A percentile compares a stretch with the other conserved stretches of the same genome.
Conservation (phyloP, 2,113 vertebrate genomes). For the Tachuris rubrigastra region DNA sequence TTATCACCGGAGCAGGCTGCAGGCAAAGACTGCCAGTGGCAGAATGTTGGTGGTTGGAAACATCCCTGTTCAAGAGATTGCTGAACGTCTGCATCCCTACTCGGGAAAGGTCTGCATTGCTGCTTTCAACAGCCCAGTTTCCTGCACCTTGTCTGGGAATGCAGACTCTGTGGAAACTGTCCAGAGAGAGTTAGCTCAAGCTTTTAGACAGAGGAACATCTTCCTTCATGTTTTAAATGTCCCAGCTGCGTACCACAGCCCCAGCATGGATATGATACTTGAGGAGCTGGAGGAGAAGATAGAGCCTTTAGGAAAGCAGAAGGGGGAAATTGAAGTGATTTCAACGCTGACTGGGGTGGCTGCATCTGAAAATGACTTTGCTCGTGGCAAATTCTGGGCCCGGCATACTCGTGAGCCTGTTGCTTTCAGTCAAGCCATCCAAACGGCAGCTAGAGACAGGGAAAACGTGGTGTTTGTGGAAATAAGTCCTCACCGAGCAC, state of each 20-base stretch:
- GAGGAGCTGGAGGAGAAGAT: conserved; percentile 68
- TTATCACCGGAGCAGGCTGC: conserved; percentile 78
- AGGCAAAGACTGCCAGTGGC: conserved; percentile 75
- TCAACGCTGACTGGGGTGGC: conserved; percentile 80
- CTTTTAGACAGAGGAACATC: conserved; percentile 67
- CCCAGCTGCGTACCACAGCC: conserved; percentile 83
- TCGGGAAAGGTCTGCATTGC: conserved; percentile 77
- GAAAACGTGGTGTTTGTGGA: conserved; percentile 82
- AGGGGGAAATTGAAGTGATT: conserved; percentile 73
- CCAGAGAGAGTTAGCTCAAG: conserved; percentile 62
- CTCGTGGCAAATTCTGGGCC: conserved; percentile 81
- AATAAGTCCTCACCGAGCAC: conserved; percentile 78
- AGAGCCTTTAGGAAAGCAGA: conserved; percentile 47
- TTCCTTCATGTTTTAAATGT: conserved; percentile 80
- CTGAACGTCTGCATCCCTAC: conserved; percentile 60
- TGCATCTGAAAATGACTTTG: conserved; percentile 72
- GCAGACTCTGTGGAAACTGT: conserved; percentile 66
- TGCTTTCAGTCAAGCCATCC: conserved; percentile 78
- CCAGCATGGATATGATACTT: conserved; percentile 82
- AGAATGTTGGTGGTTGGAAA: conserved; percentile 86
- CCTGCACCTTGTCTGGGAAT: conserved; percentile 84
- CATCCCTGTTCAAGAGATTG: conserved; percentile 72
- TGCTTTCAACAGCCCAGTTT: conserved; percentile 83
- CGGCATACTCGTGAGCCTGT: conserved; percentile 82
- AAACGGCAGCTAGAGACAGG: conserved; percentile 33